Evolutionary conservation across 2,113 vertebrate species (phyloP).

Genomic region (Dipodomys stephensi): DNA sequence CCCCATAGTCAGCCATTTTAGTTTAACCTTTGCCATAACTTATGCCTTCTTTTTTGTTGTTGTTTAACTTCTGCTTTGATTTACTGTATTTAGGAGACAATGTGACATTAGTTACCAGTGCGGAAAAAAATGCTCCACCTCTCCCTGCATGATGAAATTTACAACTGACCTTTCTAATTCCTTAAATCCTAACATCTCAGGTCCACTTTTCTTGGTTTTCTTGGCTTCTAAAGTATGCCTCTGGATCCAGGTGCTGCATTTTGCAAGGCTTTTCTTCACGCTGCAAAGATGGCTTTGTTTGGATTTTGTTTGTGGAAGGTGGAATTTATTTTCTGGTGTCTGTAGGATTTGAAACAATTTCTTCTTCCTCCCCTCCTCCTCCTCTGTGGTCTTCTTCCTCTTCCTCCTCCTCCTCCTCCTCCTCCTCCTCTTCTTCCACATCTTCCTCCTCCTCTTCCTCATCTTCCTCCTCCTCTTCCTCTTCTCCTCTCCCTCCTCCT

Average conservation of each 20-base stretch:
- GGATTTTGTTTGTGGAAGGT: constrained; percentile 62
- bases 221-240: not conserved
- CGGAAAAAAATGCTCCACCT: not conserved
- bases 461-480: no score
- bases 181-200: not conserved
- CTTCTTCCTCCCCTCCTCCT: no score
- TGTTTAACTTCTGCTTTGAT: not conserved
- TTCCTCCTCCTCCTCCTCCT: no score
- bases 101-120: not conserved
- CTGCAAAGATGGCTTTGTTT: constrained; percentile 84
- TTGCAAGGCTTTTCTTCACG: constrained; percentile 71
- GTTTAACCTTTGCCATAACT: not conserved
- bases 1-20: constrained; percentile 1
- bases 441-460: no score
- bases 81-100: constrained; percentile 6
- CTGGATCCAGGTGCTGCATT: not conserved
- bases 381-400: no score
- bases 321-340: constrained; percentile 53
- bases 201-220: not conserved
- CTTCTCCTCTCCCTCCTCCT: no score
- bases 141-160: not conserved
- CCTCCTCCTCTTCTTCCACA: no score
- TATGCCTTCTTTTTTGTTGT: no score
- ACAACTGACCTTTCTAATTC: not conserved
- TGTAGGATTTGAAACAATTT: constrained; percentile 73